Evolutionary conservation across 2,113 vertebrate species (phyloP), one percentile per base, ranked within the genome.

Genomic region (Sinosuthora webbiana): DNA sequence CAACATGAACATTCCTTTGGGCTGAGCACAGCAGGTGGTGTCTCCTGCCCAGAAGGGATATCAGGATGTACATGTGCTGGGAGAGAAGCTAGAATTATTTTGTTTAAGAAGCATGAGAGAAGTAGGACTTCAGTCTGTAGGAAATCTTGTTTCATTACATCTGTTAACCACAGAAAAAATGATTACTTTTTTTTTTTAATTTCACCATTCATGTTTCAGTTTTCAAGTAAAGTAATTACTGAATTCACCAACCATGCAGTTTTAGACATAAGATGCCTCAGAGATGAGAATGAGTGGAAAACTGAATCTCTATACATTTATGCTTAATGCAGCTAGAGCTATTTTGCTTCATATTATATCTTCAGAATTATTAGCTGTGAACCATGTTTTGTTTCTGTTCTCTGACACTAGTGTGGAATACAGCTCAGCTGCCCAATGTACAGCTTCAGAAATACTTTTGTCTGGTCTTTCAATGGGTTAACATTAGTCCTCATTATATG

Each of bases 21-120:
- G 90, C 90, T 86, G 90, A 70, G 90, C 88, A 50, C 73, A 83
- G 92, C 68, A 83, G 71, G 68, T 59, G 21, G 56, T 89, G 55
- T 94, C 79, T 92, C 18, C 59, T 74, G 59, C 75, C 71, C 79
- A 55, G 71, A 83, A 62, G 70, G 74, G 55, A 86, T 62, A 63
- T 92, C 83, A 77, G 70, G 15, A 94, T 39, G 55, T 90, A 55
- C 8, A 14, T 77, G 55, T 35, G 13, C 28, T 79, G 16, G 25
- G 16, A 91, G 55, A 91, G 75, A 80, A 85, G 18, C 60, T 93
- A 77, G 71, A 82, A 82, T 82, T 76, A 73, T 53, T 92, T 92
- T 77, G 39, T 30, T 83, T 78, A 63, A 77, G 50, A 25, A 14
- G 11, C 59, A 44, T 47, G 63, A 81, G 76, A 63, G 42, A 83